These are phyloP conservation scores for Protosalanx chinensis DNA, from an alignment of 2,797 vertebrate genomes.

Conservation along the genomic window DNA sequence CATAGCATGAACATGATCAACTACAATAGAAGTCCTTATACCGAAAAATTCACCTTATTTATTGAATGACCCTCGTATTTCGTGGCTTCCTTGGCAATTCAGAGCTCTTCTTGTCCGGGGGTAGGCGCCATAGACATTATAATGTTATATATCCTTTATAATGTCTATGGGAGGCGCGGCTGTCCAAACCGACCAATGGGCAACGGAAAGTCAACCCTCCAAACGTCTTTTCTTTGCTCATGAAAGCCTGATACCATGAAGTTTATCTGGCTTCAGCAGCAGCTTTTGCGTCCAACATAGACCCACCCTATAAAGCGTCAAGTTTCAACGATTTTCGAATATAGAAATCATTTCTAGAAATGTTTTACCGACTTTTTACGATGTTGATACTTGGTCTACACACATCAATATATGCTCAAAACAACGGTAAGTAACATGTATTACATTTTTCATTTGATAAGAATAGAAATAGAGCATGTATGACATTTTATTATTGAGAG, in stretches of 20 bases:
- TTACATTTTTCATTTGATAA: neutral
- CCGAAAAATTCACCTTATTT: too few relatives aligned
- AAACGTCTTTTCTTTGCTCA: neutral
- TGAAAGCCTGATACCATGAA: neutral
- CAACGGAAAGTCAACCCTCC: neutral
- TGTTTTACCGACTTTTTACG: slow-evolving; percentile 27
- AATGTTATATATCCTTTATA: neutral
- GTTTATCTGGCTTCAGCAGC: slow-evolving; percentile 3
- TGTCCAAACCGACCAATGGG: neutral
- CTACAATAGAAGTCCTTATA: too few relatives aligned
- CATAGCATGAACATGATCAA: too few relatives aligned
- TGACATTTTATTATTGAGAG: too few relatives aligned
- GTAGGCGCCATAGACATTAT: neutral
- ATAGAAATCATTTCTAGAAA: slow-evolving; percentile 16
- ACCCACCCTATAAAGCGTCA: neutral
- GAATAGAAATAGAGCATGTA: neutral
- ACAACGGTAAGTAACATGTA: slow-evolving; percentile 56
- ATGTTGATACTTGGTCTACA: slow-evolving; percentile 45
- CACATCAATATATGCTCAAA: slow-evolving; percentile 23
- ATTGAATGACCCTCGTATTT: neutral
- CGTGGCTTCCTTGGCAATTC: neutral
- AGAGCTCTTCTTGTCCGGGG: too few relatives aligned
- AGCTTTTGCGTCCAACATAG: neutral
- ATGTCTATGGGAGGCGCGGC: neutral
- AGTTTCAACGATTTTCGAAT: slow-evolving; percentile 1